phyloP scores from a whole-genome alignment of 2,888 invertebrate species.

The Hypselothyrea guttata region DNA sequence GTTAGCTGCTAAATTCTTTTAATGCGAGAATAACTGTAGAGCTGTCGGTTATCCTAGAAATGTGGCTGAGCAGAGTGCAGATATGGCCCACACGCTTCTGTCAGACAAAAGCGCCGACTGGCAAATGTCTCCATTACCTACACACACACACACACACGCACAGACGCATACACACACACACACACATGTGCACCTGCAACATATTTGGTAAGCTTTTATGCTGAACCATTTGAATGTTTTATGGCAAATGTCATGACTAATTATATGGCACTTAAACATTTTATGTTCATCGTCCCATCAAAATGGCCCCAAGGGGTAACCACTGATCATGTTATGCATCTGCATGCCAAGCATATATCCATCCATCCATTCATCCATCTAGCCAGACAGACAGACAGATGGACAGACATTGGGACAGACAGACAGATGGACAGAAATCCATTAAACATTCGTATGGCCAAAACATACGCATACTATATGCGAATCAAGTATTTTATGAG shows the following conservation, averaged over 20 bases:
- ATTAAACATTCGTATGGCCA: conserved; percentile 18
- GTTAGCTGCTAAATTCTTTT: too few species aligned
- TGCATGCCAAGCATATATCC: neutral
- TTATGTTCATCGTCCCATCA: conserved; percentile 38
- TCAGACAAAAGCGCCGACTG: neutral
- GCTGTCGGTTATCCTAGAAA: too few species aligned
- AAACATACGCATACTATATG: neutral
- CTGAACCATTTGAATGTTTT: conserved; percentile 40
- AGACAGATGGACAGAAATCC: conserved; percentile 2
- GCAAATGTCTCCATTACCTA: too few species aligned
- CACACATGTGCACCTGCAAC: neutral
- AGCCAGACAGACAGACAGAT: too few species aligned
- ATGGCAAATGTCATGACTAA: conserved; percentile 69
- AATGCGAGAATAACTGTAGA: too few species aligned
- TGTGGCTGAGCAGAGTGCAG: too few species aligned
- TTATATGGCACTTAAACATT: conserved; percentile 64
- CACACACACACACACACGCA: neutral
- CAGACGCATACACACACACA: neutral
- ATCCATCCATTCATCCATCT: too few species aligned
- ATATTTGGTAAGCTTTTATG: conserved; percentile 34
- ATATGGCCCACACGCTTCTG: neutral
- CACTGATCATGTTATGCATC: conserved; percentile 8
- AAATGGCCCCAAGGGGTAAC: conserved; percentile 28
- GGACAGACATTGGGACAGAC: conserved; percentile 5
- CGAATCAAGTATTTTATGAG: conserved; percentile 6